These are phyloP conservation scores for Campoplex capitator DNA, from an alignment of 2,888 invertebrate species.

Conservation along the genomic window DNA sequence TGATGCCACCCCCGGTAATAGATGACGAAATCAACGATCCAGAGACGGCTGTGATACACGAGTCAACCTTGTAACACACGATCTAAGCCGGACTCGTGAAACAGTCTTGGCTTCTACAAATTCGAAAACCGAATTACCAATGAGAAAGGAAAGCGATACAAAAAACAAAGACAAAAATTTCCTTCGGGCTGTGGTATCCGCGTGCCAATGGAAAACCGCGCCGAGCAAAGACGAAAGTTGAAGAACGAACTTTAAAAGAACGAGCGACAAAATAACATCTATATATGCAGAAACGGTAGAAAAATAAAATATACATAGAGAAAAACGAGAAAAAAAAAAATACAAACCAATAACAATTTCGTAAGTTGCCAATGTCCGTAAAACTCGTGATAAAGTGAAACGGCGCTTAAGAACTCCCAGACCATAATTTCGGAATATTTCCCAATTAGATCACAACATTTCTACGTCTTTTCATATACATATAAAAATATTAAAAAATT, in stretches of 20 bases:
- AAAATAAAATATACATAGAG: constrained; percentile 57
- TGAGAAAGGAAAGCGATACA: background rate
- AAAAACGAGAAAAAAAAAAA: constrained; percentile 38
- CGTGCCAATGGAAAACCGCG: constrained; percentile 60
- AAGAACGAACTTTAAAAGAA: background rate
- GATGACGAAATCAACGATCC: constrained; percentile 77
- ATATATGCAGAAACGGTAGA: constrained; percentile 56
- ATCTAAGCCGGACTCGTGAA: constrained; percentile 76
- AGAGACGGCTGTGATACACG: constrained; percentile 81
- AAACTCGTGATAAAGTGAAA: constrained; percentile 61
- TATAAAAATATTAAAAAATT: constrained; percentile 12
- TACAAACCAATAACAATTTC: constrained; percentile 54
- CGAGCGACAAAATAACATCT: constrained; percentile 50
- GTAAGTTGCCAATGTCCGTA: constrained; percentile 66
- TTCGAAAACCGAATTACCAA: background rate
- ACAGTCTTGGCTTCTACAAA: constrained; percentile 43
- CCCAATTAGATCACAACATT: constrained; percentile 49
- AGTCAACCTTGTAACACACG: constrained; percentile 83
- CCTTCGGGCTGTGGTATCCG: constrained; percentile 39
- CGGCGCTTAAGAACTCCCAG: constrained; percentile 27
- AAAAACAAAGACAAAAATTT: background rate
- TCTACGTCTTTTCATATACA: constrained; percentile 59
- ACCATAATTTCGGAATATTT: constrained; percentile 27
- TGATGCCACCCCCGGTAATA: constrained; percentile 77
- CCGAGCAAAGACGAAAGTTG: constrained; percentile 59